Conservation (phyloP, 2,888 invertebrate species). For the Drosophila cracens region DNA sequence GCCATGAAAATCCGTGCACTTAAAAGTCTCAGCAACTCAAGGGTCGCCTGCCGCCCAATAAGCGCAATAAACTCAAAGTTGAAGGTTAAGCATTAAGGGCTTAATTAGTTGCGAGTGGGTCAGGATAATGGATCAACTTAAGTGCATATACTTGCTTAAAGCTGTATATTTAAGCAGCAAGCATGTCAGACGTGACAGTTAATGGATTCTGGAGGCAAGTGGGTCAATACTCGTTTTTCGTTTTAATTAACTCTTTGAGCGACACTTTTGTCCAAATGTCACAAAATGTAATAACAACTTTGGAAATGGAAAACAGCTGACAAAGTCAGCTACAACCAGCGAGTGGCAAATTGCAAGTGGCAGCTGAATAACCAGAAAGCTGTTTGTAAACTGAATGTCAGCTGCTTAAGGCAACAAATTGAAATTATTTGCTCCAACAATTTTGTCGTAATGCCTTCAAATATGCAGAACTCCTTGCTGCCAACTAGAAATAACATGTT, state of each 20-base stretch:
- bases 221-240: not conserved
- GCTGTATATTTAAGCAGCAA: not conserved
- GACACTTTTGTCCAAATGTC: constrained; percentile 8
- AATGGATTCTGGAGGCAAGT: not conserved
- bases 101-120: constrained; percentile 28
- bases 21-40: not conserved
- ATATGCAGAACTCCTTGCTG: not conserved
- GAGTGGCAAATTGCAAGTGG: constrained; percentile 3
- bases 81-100: constrained; percentile 4
- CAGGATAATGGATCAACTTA: not conserved
- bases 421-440: not conserved
- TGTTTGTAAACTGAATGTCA: not conserved
- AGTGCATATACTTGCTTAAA: not conserved
- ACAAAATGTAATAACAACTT: constrained; percentile 25
- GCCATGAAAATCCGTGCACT: constrained; percentile 4
- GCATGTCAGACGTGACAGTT: not conserved
- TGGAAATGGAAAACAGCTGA: constrained; percentile 5
- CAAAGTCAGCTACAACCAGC: constrained; percentile 1
- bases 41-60: not conserved
- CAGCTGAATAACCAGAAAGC: not conserved
- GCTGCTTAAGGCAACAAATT: not conserved
- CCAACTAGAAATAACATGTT: not conserved
- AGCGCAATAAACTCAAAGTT: not conserved
- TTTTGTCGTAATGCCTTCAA: not conserved
- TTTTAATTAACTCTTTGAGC: constrained; percentile 23